These are phyloP conservation scores for Sinodicranocentrus sp. DNA, from an alignment of 2,888 invertebrate species.

Conservation along the genomic window DNA sequence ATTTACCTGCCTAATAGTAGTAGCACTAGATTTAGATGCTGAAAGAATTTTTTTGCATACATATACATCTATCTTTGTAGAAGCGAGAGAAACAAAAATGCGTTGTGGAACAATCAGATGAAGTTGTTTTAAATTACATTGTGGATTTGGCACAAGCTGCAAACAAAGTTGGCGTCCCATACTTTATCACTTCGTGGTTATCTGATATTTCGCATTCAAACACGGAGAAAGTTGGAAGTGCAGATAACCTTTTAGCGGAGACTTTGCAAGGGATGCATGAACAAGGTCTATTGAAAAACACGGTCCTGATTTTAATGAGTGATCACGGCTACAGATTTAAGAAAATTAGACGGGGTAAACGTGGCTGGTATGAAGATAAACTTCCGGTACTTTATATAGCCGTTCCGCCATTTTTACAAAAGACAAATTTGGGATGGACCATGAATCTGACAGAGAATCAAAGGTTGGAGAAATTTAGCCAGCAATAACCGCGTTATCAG, in stretches of 20 bases:
- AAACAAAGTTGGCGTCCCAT: neutral
- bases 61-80: too few relatives aligned
- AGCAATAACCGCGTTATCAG: too few relatives aligned
- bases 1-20: too few relatives aligned
- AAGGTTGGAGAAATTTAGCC: too few relatives aligned
- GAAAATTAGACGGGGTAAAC: slow-evolving; percentile 83
- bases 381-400: slow-evolving; percentile 69
- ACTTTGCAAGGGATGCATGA: too few relatives aligned
- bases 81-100: neutral
- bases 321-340: slow-evolving; percentile 90
- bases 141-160: neutral
- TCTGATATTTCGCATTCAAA: neutral
- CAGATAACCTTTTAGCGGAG: slow-evolving; percentile 69
- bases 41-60: too few relatives aligned
- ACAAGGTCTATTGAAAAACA: slow-evolving; percentile 83
- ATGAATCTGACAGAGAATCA: too few relatives aligned
- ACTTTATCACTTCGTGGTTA: slow-evolving; percentile 5
- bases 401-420: too few relatives aligned
- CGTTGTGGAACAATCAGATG: slow-evolving; percentile 22
- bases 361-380: slow-evolving; percentile 84
- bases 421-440: too few relatives aligned
- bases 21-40: too few relatives aligned
- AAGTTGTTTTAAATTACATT: slow-evolving; percentile 54
- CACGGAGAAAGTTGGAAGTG: neutral
- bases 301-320: slow-evolving; percentile 85